Conservation (phyloP, 2,797 vertebrate genomes). For the Carcharodon carcharias region DNA sequence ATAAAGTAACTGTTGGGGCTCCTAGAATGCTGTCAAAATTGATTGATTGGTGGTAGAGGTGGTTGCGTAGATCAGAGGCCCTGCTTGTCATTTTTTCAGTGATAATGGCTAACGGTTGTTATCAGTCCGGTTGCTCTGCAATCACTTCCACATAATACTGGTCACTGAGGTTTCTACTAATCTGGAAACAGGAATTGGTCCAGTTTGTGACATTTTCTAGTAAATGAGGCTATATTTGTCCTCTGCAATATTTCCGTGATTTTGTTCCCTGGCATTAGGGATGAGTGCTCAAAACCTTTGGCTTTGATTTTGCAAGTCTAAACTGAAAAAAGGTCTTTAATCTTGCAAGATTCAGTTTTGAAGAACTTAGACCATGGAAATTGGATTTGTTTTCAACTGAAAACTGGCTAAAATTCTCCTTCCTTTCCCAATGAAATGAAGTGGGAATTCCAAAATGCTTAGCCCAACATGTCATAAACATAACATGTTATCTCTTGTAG, state of each 20-base stretch:
- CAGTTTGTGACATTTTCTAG: constrained; percentile 25
- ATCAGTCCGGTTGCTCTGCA: constrained; percentile 20
- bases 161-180: constrained; percentile 36
- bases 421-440: neutral
- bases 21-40: constrained; percentile 4
- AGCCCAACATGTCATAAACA: neutral
- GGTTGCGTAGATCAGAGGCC: constrained; percentile 12
- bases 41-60: constrained; percentile 37
- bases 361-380: neutral
- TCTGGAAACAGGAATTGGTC: constrained; percentile 34
- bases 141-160: constrained; percentile 35
- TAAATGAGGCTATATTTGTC: constrained; percentile 30
- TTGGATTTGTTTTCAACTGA: neutral
- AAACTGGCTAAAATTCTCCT: neutral
- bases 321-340: neutral
- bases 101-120: constrained; percentile 35
- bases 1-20: constrained; percentile 26
- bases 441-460: neutral
- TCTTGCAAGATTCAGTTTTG: neutral
- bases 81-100: constrained; percentile 18
- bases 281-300: neutral
- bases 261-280: neutral
- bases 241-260: neutral
- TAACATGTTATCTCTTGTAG: neutral
- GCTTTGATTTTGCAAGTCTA: neutral